Conservation (phyloP, 2,888 invertebrate genomes). For the Nephrotoma flavescens region DNA sequence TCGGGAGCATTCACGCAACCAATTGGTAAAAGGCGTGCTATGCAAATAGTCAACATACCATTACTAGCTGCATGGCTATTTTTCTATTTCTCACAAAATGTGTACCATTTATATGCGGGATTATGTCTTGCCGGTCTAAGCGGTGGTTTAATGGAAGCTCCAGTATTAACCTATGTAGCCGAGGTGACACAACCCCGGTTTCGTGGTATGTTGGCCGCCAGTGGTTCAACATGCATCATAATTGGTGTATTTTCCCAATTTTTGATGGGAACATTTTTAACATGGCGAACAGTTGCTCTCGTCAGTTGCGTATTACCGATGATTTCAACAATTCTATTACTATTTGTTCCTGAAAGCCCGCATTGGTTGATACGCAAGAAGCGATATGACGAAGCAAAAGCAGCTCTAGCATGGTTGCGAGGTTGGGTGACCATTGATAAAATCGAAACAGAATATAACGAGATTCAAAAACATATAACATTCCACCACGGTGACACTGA, state of each 20-base stretch:
- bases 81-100: conserved; percentile 47
- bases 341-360: conserved; percentile 67
- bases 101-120: conserved; percentile 52
- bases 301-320: conserved; percentile 50
- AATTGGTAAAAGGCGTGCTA: conserved; percentile 55
- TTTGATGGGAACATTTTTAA: conserved; percentile 51
- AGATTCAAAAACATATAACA: conserved; percentile 25
- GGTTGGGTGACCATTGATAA: conserved; percentile 54
- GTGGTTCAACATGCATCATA: conserved; percentile 61
- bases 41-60: conserved; percentile 61
- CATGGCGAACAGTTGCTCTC: conserved; percentile 57
- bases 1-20: conserved; percentile 59
- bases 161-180: conserved; percentile 64
- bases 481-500: conserved; percentile 20
- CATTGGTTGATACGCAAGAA: conserved; percentile 61
- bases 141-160: conserved; percentile 55
- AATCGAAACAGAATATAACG: conserved; percentile 22
- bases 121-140: conserved; percentile 56
- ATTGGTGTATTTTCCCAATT: conserved; percentile 62
- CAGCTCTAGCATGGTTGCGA: conserved; percentile 59
- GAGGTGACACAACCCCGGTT: conserved; percentile 70
- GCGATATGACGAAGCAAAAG: conserved; percentile 47
- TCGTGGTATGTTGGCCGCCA: conserved; percentile 57
- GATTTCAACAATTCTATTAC: conserved; percentile 46
- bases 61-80: conserved; percentile 61